A percentile compares a stretch with the other conserved stretches of the same genome.
Evolutionary conservation across 1,140 invertebrate species (phyloP).

Genomic region (Epicauta chinensis): DNA sequence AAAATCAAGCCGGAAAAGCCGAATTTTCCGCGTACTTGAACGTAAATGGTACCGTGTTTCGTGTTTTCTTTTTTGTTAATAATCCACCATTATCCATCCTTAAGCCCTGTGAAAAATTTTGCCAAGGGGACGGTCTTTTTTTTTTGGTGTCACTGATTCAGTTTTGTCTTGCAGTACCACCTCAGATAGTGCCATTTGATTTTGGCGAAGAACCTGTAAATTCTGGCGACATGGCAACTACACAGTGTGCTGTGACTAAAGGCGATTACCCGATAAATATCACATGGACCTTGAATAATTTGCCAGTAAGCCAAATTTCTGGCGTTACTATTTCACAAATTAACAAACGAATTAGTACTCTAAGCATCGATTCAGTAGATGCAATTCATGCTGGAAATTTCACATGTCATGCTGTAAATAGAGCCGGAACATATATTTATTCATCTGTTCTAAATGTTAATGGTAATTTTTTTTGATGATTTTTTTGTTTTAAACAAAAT

Average conservation of each 20-base stretch:
- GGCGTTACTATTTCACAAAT: slow-evolving; percentile 42
- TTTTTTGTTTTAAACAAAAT: slow-evolving; percentile 27
- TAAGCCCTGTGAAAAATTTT: slow-evolving; percentile 61
- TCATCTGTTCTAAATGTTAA: slow-evolving; percentile 51
- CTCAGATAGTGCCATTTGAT: slow-evolving; percentile 46
- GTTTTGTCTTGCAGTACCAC: slow-evolving; percentile 41
- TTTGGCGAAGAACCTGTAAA: slow-evolving; percentile 46
- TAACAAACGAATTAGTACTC: slow-evolving; percentile 49
- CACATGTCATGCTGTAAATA: slow-evolving; percentile 52
- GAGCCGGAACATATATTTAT: slow-evolving; percentile 45
- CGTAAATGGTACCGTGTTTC: slow-evolving; percentile 47
- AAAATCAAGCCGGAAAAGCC: slow-evolving; percentile 46
- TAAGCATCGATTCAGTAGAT: slow-evolving; percentile 53
- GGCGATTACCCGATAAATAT: slow-evolving; percentile 75
- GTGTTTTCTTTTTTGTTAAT: slow-evolving; percentile 9
- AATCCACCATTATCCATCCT: slow-evolving; percentile 57
- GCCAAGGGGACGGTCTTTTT: slow-evolving; percentile 60
- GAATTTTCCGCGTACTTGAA: slow-evolving; percentile 46
- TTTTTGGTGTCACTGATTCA: slow-evolving; percentile 45
- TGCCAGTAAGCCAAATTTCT: slow-evolving; percentile 23
- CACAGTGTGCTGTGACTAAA: slow-evolving; percentile 70
- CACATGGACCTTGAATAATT: slow-evolving; percentile 50
- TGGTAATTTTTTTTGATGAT: slow-evolving; percentile 41
- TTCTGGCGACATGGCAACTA: slow-evolving; percentile 48
- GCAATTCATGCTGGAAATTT: slow-evolving; percentile 49